Evolutionary conservation across 1,140 invertebrate genomes (phyloP).

Genomic region (Radopholus similis): DNA sequence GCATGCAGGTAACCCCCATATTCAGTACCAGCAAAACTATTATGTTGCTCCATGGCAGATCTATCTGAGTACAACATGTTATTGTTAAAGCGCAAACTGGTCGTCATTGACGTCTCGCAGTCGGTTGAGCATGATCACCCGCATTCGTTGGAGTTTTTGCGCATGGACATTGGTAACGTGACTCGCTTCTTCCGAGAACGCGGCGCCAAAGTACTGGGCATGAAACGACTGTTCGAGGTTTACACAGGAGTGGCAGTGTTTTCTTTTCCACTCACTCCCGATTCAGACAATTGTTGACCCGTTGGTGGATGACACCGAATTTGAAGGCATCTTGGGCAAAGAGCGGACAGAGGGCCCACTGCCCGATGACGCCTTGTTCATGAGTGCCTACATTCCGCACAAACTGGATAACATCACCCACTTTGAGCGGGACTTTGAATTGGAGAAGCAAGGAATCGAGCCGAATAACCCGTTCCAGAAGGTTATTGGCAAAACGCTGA

Average conservation of each 20-base stretch:
- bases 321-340: slow-evolving; percentile 63
- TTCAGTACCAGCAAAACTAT: not conserved
- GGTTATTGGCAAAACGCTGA: slow-evolving; percentile 48
- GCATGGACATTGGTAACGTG: slow-evolving; percentile 90
- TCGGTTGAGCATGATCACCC: slow-evolving; percentile 97
- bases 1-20: slow-evolving; percentile 73
- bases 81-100: slow-evolving; percentile 75
- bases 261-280: slow-evolving; percentile 61
- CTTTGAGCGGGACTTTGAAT: slow-evolving; percentile 79
- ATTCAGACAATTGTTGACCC: slow-evolving; percentile 73
- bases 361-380: slow-evolving; percentile 78
- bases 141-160: slow-evolving; percentile 83
- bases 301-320: slow-evolving; percentile 69
- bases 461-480: slow-evolving; percentile 63
- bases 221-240: slow-evolving; percentile 90
- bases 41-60: slow-evolving; percentile 49
- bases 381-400: slow-evolving; percentile 87
- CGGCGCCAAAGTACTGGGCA: slow-evolving; percentile 79
- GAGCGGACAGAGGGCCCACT: slow-evolving; percentile 70
- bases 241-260: slow-evolving; percentile 74
- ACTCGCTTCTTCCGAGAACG: slow-evolving; percentile 84
- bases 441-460: slow-evolving; percentile 72
- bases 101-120: slow-evolving; percentile 95
- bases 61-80: slow-evolving; percentile 93
- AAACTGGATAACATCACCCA: slow-evolving; percentile 84